phyloP scores from a whole-genome alignment of 2,113 vertebrate genomes.

The Caracal caracal region DNA sequence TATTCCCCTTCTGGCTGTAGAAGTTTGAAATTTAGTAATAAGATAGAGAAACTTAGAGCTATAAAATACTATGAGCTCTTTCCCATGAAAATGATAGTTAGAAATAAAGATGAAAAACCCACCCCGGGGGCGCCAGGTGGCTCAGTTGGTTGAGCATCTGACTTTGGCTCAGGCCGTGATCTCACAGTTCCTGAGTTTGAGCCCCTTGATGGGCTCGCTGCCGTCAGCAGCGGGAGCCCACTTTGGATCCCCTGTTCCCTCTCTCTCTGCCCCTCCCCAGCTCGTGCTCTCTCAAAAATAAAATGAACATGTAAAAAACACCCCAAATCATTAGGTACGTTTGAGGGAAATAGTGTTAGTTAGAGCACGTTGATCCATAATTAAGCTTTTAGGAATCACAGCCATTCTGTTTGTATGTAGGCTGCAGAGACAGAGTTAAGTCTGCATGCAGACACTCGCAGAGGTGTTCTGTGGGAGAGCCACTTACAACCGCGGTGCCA shows the following conservation, averaged over 20 bases:
- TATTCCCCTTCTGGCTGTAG: background rate
- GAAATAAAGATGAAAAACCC: background rate
- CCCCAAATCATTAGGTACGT: background rate
- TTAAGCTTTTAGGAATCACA: background rate
- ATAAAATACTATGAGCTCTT: background rate
- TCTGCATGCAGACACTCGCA: background rate
- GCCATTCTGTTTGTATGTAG: background rate
- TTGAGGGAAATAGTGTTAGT: background rate
- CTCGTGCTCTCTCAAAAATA: too few species aligned
- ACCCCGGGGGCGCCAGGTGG: too few species aligned
- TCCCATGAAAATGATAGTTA: background rate
- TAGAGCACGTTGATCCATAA: background rate
- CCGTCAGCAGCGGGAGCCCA: too few species aligned
- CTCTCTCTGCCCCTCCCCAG: too few species aligned
- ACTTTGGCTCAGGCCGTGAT: too few species aligned
- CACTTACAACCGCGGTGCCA: background rate
- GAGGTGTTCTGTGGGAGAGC: background rate
- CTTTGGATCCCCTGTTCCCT: too few species aligned
- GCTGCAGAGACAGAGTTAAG: background rate
- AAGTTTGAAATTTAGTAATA: background rate
- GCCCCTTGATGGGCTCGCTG: too few species aligned
- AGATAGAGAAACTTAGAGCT: background rate
- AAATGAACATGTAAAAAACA: too few species aligned
- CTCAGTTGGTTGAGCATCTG: too few species aligned
- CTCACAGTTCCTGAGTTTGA: too few species aligned